These are phyloP conservation scores for Sinotaia quadrata DNA, from an alignment of 2,888 invertebrate genomes.

Conservation along the genomic window DNA sequence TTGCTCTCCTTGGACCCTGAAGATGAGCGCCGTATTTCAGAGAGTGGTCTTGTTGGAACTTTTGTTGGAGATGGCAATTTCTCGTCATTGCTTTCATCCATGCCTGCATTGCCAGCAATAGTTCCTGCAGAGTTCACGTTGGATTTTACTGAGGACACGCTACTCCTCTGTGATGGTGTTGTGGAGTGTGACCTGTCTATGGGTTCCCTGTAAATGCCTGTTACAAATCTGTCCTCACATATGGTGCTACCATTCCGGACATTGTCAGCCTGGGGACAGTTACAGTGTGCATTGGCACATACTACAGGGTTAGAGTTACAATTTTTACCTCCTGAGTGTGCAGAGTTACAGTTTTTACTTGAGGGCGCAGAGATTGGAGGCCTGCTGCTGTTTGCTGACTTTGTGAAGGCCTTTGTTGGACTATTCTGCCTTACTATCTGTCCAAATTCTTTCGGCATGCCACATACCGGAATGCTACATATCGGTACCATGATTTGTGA, in stretches of 20 bases:
- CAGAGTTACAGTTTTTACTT: background rate
- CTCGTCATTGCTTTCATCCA: background rate
- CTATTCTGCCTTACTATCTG: conserved; percentile 38
- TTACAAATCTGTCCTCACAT: conserved; percentile 57
- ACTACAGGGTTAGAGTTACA: too few relatives aligned
- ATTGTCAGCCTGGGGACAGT: background rate
- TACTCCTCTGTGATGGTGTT: conserved; percentile 33
- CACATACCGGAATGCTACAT: conserved; percentile 30
- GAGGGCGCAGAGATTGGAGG: background rate
- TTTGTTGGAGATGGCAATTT: conserved; percentile 39
- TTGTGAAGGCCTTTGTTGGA: conserved; percentile 32
- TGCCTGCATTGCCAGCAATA: conserved; percentile 13
- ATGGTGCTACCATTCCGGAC: background rate
- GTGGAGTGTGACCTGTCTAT: conserved; percentile 39
- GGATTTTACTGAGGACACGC: conserved; percentile 33
- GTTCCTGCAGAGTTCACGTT: conserved; percentile 24
- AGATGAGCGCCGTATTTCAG: conserved; percentile 49
- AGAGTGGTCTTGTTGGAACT: conserved; percentile 29
- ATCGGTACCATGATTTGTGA: conserved; percentile 31
- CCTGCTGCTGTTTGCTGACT: conserved; percentile 27
- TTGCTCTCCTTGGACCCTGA: conserved; percentile 53
- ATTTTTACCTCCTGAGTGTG: background rate
- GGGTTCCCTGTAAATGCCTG: conserved; percentile 61
- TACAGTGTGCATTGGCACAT: background rate
- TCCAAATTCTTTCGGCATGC: conserved; percentile 56